Percentiles rank a stretch among this genome's conserved stretches.
Conservation (phyloP, 92 coral and sea anemone species). For the Umimayanthus kanabou region DNA sequence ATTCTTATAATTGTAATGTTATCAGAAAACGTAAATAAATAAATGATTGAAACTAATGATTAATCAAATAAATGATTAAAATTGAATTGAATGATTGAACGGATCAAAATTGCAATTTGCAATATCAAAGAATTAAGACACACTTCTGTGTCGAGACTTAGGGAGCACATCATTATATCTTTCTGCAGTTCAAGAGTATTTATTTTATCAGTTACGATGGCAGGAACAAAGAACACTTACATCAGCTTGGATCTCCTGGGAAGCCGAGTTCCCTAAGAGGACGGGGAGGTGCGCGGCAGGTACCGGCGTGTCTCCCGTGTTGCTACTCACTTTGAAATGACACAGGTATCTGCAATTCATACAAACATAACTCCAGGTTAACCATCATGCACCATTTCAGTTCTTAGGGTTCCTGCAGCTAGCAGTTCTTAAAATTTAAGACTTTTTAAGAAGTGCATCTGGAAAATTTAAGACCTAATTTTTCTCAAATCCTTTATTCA, state of each 20-base stretch:
- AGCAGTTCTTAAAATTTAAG: no score
- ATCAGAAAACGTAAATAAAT: no score
- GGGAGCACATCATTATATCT: no score
- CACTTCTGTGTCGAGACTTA: no score
- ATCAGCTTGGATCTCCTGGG: conserved; percentile 35
- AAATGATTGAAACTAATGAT: no score
- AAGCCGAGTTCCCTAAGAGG: conserved; percentile 45
- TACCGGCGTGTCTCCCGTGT: conserved; percentile 57
- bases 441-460: no score
- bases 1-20: neutral
- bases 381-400: neutral
- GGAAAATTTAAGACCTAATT: no score
- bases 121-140: neutral
- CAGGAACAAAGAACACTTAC: neutral
- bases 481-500: no score
- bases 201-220: neutral
- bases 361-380: neutral
- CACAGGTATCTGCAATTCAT: conserved; percentile 55
- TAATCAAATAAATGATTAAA: no score
- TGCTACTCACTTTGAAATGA: conserved; percentile 65
- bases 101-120: neutral
- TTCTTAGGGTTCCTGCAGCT: no score
- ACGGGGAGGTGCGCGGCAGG: conserved; percentile 52
- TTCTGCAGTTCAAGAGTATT: neutral
- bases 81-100: no score